Evolutionary conservation across 2,113 vertebrate species (phyloP).

Genomic region (Vulpes lagopus): DNA sequence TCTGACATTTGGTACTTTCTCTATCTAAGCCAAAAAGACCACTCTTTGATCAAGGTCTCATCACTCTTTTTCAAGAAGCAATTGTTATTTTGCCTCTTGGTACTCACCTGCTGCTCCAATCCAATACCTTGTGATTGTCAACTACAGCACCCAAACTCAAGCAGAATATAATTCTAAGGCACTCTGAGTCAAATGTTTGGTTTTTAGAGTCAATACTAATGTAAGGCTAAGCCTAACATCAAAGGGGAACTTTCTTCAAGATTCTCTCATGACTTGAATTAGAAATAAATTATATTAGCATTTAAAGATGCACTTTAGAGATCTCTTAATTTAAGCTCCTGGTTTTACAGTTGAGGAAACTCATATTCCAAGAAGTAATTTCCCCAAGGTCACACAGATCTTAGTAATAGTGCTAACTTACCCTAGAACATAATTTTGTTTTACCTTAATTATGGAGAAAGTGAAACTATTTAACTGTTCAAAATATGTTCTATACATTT

Average conservation of each 20-base stretch:
- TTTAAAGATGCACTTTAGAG: constrained; percentile 64
- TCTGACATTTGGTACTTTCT: constrained; percentile 73
- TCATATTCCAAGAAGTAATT: constrained; percentile 55
- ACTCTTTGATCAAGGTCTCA: constrained; percentile 33
- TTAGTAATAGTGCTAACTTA: constrained; percentile 33
- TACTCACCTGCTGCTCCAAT: neutral
- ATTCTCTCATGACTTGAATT: constrained; percentile 64
- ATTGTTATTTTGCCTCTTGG: constrained; percentile 5
- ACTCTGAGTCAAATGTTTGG: constrained; percentile 47
- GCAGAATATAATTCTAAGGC: constrained; percentile 11
- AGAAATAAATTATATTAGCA: constrained; percentile 70
- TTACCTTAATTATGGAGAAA: constrained; percentile 54
- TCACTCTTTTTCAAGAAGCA: constrained; percentile 60
- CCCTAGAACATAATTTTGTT: constrained; percentile 7
- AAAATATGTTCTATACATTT: constrained; percentile 58
- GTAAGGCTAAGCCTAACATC: constrained; percentile 40
- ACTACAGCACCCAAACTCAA: neutral
- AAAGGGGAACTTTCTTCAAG: constrained; percentile 16
- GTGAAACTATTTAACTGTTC: constrained; percentile 42
- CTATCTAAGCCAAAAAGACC: constrained; percentile 64
- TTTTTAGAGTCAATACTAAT: constrained; percentile 57
- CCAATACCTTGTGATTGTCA: neutral
- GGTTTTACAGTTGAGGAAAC: constrained; percentile 68
- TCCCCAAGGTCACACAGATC: constrained; percentile 50
- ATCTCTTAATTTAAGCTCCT: constrained; percentile 60